phyloP scores from a whole-genome alignment of 1,140 invertebrate genomes.

The Platorchestia sp. region DNA sequence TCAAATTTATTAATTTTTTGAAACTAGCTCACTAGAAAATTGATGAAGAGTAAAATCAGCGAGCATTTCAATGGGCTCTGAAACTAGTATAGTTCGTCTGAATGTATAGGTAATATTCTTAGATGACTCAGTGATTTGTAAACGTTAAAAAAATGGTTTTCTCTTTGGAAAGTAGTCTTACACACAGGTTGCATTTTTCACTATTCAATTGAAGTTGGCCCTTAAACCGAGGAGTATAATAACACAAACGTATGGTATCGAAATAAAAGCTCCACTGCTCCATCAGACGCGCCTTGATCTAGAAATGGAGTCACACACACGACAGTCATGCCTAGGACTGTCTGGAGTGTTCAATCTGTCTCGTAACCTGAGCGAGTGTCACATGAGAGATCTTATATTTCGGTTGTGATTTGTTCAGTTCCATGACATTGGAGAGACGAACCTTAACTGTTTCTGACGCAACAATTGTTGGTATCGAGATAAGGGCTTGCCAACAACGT shows the following conservation, averaged over 20 bases:
- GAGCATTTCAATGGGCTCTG: too few species aligned
- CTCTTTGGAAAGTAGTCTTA: not conserved
- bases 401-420: not conserved
- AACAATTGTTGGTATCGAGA: not conserved
- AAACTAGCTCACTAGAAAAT: too few species aligned
- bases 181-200: not conserved
- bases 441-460: constrained; percentile 22
- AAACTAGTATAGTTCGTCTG: too few species aligned
- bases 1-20: too few species aligned
- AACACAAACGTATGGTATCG: not conserved
- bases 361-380: not conserved
- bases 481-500: constrained; percentile 7
- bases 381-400: constrained; percentile 14
- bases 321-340: not conserved
- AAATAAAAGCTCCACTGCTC: not conserved
- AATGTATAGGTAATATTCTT: not conserved
- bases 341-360: not conserved
- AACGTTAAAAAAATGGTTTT: not conserved
- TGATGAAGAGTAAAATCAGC: too few species aligned
- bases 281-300: not conserved
- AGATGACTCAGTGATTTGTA: not conserved
- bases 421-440: not conserved
- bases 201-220: not conserved
- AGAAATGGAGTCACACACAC: not conserved
- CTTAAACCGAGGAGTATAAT: not conserved